phyloP scores from a whole-genome alignment of 2,113 vertebrate genomes.

The Mus pahari region DNA sequence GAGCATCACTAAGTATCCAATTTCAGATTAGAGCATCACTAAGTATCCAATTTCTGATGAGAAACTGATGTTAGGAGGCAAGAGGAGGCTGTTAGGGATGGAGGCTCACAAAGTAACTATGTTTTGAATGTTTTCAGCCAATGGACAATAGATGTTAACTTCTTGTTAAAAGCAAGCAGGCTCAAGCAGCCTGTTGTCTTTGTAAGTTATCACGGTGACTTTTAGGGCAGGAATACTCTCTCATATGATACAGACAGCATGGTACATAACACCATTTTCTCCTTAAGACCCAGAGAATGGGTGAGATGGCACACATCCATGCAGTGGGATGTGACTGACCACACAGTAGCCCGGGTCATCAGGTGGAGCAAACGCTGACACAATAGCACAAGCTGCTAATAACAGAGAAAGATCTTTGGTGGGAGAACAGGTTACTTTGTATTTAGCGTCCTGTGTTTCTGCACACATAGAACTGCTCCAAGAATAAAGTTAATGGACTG shows the following conservation, averaged over 20 bases:
- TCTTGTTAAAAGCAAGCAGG: background rate
- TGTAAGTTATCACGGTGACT: background rate
- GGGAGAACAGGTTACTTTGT: background rate
- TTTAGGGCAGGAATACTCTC: background rate
- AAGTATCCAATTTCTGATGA: background rate
- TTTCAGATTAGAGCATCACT: background rate
- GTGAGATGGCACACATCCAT: accelerated
- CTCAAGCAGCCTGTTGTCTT: background rate
- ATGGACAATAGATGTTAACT: background rate
- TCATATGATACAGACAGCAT: background rate
- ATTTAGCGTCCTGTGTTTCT: background rate
- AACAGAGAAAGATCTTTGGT: background rate
- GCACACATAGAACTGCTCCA: background rate
- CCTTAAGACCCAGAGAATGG: background rate
- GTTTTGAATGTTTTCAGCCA: accelerated
- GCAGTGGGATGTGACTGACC: too few species aligned
- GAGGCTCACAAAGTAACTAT: background rate
- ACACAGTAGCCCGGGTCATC: background rate
- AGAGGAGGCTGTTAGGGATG: background rate
- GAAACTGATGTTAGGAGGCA: background rate
- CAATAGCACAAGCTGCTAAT: too few species aligned
- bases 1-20: too few species aligned
- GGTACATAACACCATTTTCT: too few species aligned
- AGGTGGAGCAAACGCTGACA: too few species aligned
- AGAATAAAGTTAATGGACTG: background rate